Evolutionary conservation across 2,797 vertebrate species (phyloP).

Genomic region (Takifugu rubripes): DNA sequence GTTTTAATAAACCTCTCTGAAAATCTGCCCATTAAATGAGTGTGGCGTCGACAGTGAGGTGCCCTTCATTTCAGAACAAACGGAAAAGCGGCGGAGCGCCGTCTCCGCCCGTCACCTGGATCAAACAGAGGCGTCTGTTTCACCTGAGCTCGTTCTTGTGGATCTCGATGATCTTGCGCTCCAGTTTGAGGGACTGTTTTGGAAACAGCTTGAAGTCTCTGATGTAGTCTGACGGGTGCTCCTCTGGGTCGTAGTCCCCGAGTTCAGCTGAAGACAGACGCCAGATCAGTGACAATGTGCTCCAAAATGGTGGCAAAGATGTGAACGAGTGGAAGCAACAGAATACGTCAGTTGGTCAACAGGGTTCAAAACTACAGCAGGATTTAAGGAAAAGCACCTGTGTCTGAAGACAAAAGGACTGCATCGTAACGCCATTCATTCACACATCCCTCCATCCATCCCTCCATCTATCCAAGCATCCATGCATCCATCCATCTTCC

Average conservation of each 20-base stretch:
- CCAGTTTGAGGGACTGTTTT: constrained; percentile 93
- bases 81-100: not conserved
- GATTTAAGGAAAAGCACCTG: not conserved
- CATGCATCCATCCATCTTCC: too few relatives aligned
- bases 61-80: constrained; percentile 6
- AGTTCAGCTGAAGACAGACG: constrained; percentile 82
- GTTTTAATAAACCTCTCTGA: constrained; percentile 5
- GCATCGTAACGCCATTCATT: too few relatives aligned
- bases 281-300: not conserved
- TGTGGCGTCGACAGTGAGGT: not conserved
- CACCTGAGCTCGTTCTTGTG: constrained; percentile 96
- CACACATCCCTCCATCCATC: too few relatives aligned
- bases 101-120: constrained; percentile 24
- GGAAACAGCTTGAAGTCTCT: constrained; percentile 94
- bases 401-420: too few relatives aligned
- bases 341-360: not conserved
- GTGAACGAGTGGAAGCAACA: not conserved
- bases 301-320: not conserved
- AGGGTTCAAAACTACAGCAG: not conserved
- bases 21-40: not conserved
- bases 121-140: constrained; percentile 23
- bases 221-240: constrained; percentile 93
- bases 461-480: too few relatives aligned
- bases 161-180: constrained; percentile 94
- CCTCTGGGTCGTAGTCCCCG: constrained; percentile 91